phyloP scores from a whole-genome alignment of 1,140 invertebrate species.

The Scylla paramamosain region DNA sequence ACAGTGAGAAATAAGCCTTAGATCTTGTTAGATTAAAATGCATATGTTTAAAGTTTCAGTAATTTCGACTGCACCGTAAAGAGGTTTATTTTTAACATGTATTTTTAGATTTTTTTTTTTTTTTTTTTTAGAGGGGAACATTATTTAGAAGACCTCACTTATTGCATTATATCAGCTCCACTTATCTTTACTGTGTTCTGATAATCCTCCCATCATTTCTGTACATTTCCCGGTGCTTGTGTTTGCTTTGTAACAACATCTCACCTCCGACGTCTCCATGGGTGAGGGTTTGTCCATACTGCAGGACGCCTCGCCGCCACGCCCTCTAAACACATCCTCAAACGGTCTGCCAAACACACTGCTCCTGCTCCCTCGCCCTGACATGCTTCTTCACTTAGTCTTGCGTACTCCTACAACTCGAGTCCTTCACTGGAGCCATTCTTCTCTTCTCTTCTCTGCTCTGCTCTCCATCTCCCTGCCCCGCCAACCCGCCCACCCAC shows the following conservation, averaged over 20 bases:
- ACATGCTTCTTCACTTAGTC: background rate
- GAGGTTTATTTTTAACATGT: no score
- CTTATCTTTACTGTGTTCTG: no score
- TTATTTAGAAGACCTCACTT: no score
- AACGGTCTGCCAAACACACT: background rate
- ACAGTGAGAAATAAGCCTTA: no score
- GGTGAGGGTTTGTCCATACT: background rate
- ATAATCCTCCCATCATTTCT: no score
- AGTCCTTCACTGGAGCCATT: slow-evolving; percentile 38
- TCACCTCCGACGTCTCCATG: slow-evolving; percentile 4
- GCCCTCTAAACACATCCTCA: background rate
- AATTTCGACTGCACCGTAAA: no score
- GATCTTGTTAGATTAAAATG: no score
- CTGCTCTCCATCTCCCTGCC: background rate
- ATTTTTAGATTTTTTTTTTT: no score
- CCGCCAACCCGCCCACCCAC: background rate
- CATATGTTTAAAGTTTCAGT: no score
- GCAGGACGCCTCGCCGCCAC: background rate
- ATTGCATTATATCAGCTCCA: no score
- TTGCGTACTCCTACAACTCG: slow-evolving; percentile 32
- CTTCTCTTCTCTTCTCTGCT: slow-evolving; percentile 18
- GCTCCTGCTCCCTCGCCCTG: background rate
- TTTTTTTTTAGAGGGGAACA: no score
- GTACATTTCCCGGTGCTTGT: background rate
- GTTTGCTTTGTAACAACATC: background rate